Evolutionary conservation across 2,888 invertebrate genomes (phyloP).

Genomic region (Orchestes rusci): DNA sequence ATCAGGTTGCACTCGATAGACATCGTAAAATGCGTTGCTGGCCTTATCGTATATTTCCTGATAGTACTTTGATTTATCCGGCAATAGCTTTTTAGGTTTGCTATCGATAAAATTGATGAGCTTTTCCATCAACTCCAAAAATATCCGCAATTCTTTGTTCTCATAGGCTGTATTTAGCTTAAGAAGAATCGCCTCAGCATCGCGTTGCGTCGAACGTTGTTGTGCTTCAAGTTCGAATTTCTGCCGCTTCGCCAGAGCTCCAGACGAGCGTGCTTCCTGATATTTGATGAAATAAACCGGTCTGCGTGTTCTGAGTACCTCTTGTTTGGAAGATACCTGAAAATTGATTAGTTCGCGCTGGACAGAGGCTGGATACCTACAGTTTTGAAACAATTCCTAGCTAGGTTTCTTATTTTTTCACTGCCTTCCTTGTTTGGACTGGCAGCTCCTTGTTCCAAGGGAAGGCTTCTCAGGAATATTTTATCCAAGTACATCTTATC

Average conservation of each 20-base stretch:
- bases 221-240: slow-evolving; percentile 35
- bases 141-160: slow-evolving; percentile 22
- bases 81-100: slow-evolving; percentile 40
- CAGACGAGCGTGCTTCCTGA: slow-evolving; percentile 36
- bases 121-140: slow-evolving; percentile 37
- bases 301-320: slow-evolving; percentile 42
- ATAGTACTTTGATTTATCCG: slow-evolving; percentile 40
- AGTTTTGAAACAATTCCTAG: too few relatives aligned
- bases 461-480: slow-evolving; percentile 35
- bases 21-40: slow-evolving; percentile 42
- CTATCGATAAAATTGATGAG: slow-evolving; percentile 42
- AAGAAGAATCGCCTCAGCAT: slow-evolving; percentile 40
- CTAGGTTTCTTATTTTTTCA: too few relatives aligned
- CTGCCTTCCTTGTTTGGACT: slow-evolving; percentile 4
- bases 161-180: slow-evolving; percentile 37
- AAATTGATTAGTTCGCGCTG: too few relatives aligned
- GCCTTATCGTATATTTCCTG: slow-evolving; percentile 42
- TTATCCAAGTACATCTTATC: slow-evolving; percentile 44
- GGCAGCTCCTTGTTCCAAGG: not conserved
- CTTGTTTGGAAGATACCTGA: slow-evolving; percentile 38
- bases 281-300: slow-evolving; percentile 45
- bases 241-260: slow-evolving; percentile 34
- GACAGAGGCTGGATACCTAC: too few relatives aligned
- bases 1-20: slow-evolving; percentile 39
- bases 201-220: slow-evolving; percentile 37